Evolutionary conservation across 2,113 vertebrate genomes (phyloP).

Genomic region (Nipponia nippon): DNA sequence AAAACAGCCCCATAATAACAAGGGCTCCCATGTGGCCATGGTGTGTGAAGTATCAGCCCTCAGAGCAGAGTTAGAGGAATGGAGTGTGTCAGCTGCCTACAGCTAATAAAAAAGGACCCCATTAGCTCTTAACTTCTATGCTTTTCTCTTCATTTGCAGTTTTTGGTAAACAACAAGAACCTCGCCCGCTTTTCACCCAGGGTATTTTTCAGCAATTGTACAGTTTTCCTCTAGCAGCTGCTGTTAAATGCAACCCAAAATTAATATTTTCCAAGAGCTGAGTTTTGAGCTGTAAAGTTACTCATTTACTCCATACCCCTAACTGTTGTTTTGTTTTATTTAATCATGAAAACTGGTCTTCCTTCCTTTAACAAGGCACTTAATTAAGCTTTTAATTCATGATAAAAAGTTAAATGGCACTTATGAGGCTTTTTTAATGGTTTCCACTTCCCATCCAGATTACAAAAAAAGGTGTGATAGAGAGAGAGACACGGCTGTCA

Average conservation of each 20-base stretch:
- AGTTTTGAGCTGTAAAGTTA: conserved; percentile 57
- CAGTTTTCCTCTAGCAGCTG: not conserved
- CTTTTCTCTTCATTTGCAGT: not conserved
- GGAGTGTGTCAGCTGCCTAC: not conserved
- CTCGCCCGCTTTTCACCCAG: not conserved
- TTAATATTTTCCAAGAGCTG: conserved; percentile 46
- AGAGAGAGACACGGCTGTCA: conserved; percentile 63
- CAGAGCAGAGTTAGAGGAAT: not conserved
- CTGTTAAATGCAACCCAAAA: conserved; percentile 30
- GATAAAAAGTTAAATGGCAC: conserved; percentile 75
- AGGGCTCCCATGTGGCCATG: not conserved
- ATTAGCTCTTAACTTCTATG: not conserved
- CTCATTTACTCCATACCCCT: conserved; percentile 65
- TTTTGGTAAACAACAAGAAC: not conserved
- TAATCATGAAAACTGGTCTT: conserved; percentile 71
- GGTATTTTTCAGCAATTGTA: not conserved
- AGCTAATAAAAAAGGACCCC: not conserved
- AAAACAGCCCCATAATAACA: not conserved
- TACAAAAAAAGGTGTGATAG: conserved; percentile 66
- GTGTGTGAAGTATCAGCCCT: not conserved
- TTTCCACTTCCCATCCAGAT: conserved; percentile 72
- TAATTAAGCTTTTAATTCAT: conserved; percentile 80
- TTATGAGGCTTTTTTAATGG: conserved; percentile 66
- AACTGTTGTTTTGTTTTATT: conserved; percentile 76
- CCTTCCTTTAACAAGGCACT: conserved; percentile 68